Conservation (phyloP, 2,113 vertebrate species). For the Alectura lathami region DNA sequence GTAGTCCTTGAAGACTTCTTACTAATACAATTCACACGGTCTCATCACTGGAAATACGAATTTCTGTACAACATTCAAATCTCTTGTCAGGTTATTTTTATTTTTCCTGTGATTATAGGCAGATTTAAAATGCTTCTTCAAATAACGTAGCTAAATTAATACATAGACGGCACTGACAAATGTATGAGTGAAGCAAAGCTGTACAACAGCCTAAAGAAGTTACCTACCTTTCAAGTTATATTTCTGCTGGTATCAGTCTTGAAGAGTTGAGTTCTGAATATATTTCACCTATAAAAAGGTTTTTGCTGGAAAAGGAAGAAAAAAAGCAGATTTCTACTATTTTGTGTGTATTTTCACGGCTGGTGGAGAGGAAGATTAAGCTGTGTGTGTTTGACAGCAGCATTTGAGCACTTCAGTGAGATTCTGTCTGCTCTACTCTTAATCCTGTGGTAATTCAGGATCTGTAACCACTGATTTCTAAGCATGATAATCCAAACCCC, state of each 20-base stretch:
- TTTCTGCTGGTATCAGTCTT: background rate
- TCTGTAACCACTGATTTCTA: background rate
- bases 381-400: background rate
- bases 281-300: background rate
- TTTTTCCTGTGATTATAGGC: background rate
- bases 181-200: background rate
- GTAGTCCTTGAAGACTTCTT: background rate
- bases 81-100: background rate
- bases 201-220: background rate
- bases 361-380: background rate
- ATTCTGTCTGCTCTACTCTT: background rate
- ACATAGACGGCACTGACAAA: background rate
- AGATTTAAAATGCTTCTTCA: background rate
- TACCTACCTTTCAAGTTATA: background rate
- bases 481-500: background rate
- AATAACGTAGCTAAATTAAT: background rate
- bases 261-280: background rate
- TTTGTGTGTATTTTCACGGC: background rate
- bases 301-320: background rate
- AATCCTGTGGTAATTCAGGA: slow-evolving; percentile 3
- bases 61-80: background rate
- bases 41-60: background rate
- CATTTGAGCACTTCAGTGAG: background rate
- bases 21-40: background rate
- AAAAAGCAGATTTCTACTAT: background rate